These are phyloP conservation scores for Cladopsammia gracilis DNA, from an alignment of 64 coral and sea anemone species.

Conservation along the genomic window DNA sequence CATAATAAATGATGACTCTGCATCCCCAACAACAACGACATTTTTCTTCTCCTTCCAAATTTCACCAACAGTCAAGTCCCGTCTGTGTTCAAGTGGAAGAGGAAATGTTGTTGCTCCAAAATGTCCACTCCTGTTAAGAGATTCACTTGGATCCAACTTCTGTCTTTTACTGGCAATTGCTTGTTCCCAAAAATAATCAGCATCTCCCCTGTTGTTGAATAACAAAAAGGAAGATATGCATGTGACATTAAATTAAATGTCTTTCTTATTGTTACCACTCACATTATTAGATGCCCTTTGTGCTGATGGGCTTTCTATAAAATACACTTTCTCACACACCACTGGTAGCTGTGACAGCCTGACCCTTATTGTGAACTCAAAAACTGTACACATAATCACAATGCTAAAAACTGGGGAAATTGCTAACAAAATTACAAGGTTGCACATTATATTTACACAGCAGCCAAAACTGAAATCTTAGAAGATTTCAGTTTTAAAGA, in stretches of 20 bases:
- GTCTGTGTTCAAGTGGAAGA: conserved; percentile 44
- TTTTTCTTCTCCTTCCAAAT: conserved; percentile 94
- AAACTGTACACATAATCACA: too few relatives aligned
- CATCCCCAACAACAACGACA: conserved; percentile 83
- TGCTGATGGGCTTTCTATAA: too few relatives aligned
- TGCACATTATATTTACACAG: too few relatives aligned
- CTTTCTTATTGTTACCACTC: too few relatives aligned
- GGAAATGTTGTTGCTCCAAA: conserved; percentile 28
- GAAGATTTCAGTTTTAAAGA: too few relatives aligned
- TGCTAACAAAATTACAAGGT: too few relatives aligned
- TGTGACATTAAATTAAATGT: background rate
- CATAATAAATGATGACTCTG: conserved; percentile 84
- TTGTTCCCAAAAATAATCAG: conserved; percentile 22
- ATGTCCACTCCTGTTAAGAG: conserved; percentile 14
- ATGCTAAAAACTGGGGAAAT: too few relatives aligned
- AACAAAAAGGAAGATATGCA: background rate
- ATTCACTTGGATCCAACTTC: conserved; percentile 28
- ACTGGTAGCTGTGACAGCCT: too few relatives aligned
- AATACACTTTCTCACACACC: too few relatives aligned
- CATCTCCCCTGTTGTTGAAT: background rate
- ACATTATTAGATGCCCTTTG: too few relatives aligned
- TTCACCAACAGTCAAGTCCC: conserved; percentile 84
- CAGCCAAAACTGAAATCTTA: too few relatives aligned
- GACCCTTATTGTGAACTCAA: too few relatives aligned
- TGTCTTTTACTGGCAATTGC: conserved; percentile 16